These are phyloP conservation scores for Pachydiplax longipennis DNA, from an alignment of 2,888 invertebrate species.

Conservation along the genomic window DNA sequence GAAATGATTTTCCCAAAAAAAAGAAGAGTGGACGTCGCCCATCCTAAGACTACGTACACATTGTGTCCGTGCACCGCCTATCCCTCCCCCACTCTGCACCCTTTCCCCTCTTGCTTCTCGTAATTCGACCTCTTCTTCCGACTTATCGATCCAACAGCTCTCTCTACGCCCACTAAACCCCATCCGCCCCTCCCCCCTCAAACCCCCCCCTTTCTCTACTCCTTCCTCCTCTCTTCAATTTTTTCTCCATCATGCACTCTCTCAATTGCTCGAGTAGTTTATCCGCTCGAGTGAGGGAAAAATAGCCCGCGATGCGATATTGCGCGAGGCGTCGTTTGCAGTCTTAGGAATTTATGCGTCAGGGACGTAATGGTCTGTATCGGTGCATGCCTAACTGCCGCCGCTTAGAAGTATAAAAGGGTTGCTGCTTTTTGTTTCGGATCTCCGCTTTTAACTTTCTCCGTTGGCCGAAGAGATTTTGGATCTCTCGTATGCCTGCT, in stretches of 20 bases:
- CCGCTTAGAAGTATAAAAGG: neutral
- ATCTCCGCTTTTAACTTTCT: too few relatives aligned
- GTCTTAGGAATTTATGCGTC: neutral
- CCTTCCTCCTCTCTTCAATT: neutral
- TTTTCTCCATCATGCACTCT: neutral
- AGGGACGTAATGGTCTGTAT: neutral
- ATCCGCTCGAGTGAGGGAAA: neutral
- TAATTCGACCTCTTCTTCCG: conserved; percentile 41
- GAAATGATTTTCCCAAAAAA: neutral
- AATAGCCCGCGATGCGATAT: neutral
- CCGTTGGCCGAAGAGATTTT: too few relatives aligned
- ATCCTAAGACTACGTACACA: neutral
- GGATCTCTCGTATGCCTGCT: too few relatives aligned
- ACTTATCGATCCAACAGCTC: conserved; percentile 22
- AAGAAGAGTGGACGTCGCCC: neutral
- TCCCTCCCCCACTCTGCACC: neutral
- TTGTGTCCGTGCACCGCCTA: neutral
- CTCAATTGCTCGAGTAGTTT: neutral
- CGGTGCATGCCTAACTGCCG: neutral
- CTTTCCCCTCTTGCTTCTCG: conserved; percentile 11
- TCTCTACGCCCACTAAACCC: neutral
- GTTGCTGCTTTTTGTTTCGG: too few relatives aligned
- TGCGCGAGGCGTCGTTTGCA: neutral
- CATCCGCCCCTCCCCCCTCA: neutral
- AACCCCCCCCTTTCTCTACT: neutral